Evolutionary conservation across 2,113 vertebrate species (phyloP), one percentile per base, ranked within the genome.

Genomic region (Alosa alosa): DNA sequence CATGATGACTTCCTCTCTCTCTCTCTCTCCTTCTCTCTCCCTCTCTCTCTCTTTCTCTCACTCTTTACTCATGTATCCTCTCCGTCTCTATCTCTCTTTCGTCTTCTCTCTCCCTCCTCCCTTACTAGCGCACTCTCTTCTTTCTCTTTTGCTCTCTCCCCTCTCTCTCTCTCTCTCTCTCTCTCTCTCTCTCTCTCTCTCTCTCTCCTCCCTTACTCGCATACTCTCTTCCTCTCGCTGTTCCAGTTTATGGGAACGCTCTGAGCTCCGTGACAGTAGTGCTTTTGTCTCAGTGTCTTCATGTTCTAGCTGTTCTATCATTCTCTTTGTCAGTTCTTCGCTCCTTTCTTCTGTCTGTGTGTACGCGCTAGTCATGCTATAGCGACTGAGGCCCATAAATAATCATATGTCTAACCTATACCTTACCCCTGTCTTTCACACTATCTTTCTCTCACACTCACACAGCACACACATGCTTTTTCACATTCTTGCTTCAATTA

Each of bases 1-100:
- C 78, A 39, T 7, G 87, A 47, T 84, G 47, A 17, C 22, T 84
- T 81, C 81, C 10, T 18, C 25, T 83, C 57, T 25, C 64, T 44
- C 31, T 83, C 31, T 41, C 82, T 52, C 82, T 83, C 7, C 39
- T 49, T 83, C 82, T 57, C 25, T 83, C 49, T 25, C 49, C 55
- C 49, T 55, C 49, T 36, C 6, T n/a, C 60, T 68, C 60, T 68
- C 60, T 1, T 10, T n/a, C 20, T 25, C 20, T n/a, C n/a, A 25
- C 60, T n/a, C 18, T 17, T 31, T 31, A 31, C 31, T 31, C 31
- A 31, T 31, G 31, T 31, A 31, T 31, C 31, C 31, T 57, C 82
- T 52, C 82, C 55, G 15, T 57, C 82, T 83, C 82, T 3, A 5
- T 57, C 49, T 83, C 49, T 25, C 49, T 55, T 49, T 55, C 49